These are phyloP conservation scores for Heterochromis multidens DNA, from an alignment of 2,113 vertebrate genomes.

Conservation along the genomic window DNA sequence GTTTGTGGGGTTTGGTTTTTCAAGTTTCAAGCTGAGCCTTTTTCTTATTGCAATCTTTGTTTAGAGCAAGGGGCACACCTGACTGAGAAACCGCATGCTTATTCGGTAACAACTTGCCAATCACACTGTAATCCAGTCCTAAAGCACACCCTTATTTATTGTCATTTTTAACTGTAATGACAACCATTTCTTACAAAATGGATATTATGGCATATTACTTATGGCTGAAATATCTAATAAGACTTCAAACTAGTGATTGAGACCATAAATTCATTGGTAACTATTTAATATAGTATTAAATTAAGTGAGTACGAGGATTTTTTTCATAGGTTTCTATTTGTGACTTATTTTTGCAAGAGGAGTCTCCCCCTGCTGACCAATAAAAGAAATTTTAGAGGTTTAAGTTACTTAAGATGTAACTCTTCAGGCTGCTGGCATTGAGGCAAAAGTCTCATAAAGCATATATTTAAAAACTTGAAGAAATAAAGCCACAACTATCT, in stretches of 20 bases:
- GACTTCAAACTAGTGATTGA: no score
- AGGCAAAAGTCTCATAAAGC: not conserved
- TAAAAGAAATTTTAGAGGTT: not conserved
- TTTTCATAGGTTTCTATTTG: not conserved
- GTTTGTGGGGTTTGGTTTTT: not conserved
- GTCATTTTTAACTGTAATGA: no score
- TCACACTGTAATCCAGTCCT: no score
- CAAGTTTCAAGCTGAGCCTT: not conserved
- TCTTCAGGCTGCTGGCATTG: not conserved
- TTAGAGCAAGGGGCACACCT: not conserved
- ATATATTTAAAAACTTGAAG: not conserved
- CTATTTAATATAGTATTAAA: not conserved
- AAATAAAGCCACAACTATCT: not conserved
- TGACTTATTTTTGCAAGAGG: not conserved
- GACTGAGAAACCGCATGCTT: no score
- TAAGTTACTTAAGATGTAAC: not conserved
- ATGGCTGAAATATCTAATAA: no score
- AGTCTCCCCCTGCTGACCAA: not conserved
- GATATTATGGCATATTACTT: not conserved
- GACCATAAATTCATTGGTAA: not conserved
- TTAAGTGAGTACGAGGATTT: not conserved
- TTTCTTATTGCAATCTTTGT: no score
- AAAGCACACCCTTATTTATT: no score
- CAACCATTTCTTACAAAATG: no score
- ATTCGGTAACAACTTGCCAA: not conserved